Conservation (phyloP, 2,113 vertebrate genomes). For the Mastomys natalensis region DNA sequence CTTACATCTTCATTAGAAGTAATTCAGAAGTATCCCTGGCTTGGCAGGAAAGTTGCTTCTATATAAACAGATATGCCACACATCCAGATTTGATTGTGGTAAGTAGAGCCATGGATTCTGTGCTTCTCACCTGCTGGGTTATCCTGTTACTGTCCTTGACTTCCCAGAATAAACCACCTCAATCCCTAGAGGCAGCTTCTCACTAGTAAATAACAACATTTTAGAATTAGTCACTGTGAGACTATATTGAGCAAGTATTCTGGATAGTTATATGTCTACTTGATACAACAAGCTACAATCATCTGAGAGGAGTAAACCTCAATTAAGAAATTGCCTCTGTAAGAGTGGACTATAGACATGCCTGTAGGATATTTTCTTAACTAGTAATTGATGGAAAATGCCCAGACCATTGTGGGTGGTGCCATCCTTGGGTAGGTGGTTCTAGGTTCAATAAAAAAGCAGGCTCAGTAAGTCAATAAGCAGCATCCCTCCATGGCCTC, state of each 20-base stretch:
- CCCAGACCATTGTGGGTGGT: background rate
- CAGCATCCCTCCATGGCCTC: background rate
- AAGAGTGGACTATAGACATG: background rate
- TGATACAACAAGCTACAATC: background rate
- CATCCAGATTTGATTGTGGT: background rate
- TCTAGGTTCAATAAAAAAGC: background rate
- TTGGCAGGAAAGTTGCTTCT: background rate
- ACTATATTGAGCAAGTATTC: background rate
- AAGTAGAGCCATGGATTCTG: background rate
- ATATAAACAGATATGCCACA: background rate
- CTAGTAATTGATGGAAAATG: background rate
- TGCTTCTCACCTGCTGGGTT: background rate
- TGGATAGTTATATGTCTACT: background rate
- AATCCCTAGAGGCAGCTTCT: background rate
- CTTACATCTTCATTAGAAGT: background rate
- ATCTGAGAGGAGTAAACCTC: background rate
- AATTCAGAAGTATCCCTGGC: background rate
- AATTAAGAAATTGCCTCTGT: background rate
- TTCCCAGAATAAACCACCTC: background rate
- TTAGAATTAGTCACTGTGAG: background rate
- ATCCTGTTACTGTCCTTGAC: background rate
- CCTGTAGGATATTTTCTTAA: background rate
- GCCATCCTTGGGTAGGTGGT: background rate
- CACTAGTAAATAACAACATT: background rate
- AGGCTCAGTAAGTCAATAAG: background rate